phyloP scores from a whole-genome alignment of 2,797 vertebrate species.

The Eremophila alpestris region DNA sequence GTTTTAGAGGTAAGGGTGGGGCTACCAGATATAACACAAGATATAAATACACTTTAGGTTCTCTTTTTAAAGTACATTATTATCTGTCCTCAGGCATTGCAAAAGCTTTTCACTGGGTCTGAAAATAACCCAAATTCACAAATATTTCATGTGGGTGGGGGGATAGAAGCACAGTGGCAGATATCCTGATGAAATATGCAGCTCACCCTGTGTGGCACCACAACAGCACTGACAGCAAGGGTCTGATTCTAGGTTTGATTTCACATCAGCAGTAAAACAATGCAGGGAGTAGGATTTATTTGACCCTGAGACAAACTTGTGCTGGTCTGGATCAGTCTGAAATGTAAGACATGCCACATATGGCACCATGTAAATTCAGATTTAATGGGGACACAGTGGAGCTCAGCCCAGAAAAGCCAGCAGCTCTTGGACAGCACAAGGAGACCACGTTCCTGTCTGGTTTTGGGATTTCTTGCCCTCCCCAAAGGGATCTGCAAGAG shows the following conservation, averaged over 20 bases:
- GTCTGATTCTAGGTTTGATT: neutral
- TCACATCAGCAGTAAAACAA: neutral
- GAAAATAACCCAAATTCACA: constrained; percentile 6
- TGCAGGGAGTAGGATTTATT: neutral
- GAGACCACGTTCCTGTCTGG: accelerated
- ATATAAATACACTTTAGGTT: neutral
- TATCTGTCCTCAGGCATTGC: neutral
- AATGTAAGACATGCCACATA: neutral
- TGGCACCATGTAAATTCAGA: neutral
- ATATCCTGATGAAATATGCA: neutral
- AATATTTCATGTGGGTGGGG: neutral
- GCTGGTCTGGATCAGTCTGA: neutral
- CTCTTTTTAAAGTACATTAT: neutral
- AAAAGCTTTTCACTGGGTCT: neutral
- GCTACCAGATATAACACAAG: neutral
- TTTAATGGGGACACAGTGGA: neutral
- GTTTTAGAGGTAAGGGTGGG: neutral
- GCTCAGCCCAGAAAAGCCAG: neutral
- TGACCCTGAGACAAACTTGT: neutral
- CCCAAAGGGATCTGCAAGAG: neutral
- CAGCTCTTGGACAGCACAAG: neutral
- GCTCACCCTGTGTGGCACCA: neutral
- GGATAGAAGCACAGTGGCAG: neutral
- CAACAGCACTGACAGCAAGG: neutral
- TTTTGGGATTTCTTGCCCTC: neutral